A percentile compares a stretch with the other conserved stretches of the same genome.
Conservation (phyloP, 2,797 vertebrate genomes). For the Lutjanus argentimaculatus region DNA sequence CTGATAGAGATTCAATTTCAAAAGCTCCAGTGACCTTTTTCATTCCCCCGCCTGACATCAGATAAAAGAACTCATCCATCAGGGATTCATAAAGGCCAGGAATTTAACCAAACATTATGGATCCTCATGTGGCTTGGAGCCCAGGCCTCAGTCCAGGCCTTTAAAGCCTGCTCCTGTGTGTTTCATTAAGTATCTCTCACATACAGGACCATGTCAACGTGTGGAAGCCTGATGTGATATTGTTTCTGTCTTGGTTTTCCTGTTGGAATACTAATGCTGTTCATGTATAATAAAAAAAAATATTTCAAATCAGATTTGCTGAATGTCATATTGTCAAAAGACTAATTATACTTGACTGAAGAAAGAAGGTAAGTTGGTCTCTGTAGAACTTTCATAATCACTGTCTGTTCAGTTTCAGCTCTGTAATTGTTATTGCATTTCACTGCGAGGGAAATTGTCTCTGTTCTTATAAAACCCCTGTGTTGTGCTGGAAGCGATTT, state of each 20-base stretch:
- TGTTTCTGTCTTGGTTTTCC: background rate
- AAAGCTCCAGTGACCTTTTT: background rate
- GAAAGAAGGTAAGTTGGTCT: background rate
- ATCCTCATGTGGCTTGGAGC: background rate
- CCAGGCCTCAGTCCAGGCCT: background rate
- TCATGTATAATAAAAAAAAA: background rate
- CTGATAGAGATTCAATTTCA: background rate
- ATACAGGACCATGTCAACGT: background rate
- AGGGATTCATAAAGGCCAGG: background rate
- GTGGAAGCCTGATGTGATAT: background rate
- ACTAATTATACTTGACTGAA: background rate
- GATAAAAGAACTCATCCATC: background rate
- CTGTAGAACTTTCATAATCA: constrained; percentile 13
- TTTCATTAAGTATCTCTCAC: background rate
- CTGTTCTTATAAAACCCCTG: background rate
- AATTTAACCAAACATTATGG: background rate
- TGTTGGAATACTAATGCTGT: background rate
- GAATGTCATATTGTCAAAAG: background rate
- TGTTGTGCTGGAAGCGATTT: constrained; percentile 14
- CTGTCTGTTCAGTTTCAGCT: background rate
- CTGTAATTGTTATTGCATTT: constrained; percentile 10
- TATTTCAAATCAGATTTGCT: background rate
- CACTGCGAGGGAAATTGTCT: background rate
- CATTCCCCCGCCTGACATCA: background rate
- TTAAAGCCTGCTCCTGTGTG: background rate